Evolutionary conservation across 1,140 invertebrate genomes (phyloP).

Genomic region (Aphis gossypii): DNA sequence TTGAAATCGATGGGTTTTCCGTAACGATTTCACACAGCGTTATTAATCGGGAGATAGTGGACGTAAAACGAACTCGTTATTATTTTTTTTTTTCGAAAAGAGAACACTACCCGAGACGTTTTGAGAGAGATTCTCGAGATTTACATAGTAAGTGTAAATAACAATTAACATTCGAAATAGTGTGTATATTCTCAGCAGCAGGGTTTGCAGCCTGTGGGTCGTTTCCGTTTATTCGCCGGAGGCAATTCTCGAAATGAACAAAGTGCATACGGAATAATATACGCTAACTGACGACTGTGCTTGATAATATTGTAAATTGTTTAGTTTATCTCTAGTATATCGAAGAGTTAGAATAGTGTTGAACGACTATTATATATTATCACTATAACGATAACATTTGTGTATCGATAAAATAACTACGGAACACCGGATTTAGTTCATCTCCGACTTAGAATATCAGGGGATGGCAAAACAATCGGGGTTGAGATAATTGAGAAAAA

Average conservation of each 20-base stretch:
- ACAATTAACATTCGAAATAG: conserved; percentile 21
- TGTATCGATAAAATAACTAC: not conserved
- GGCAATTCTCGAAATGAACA: not conserved
- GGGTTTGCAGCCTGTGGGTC: not conserved
- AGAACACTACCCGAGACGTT: not conserved
- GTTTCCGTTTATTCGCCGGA: not conserved
- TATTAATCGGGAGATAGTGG: not conserved
- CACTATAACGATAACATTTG: not conserved
- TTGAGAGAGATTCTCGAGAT: not conserved
- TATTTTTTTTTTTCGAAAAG: not conserved
- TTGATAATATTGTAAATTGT: not conserved
- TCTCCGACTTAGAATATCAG: not conserved
- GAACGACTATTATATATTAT: not conserved
- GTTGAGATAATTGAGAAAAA: not conserved
- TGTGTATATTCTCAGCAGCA: not conserved
- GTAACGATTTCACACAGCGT: not conserved
- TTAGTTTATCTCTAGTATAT: conserved; percentile 9
- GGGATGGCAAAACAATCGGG: not conserved
- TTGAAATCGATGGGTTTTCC: not conserved
- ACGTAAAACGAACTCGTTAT: not conserved
- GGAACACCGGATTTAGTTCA: not conserved
- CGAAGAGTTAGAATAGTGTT: not conserved
- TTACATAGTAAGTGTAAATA: conserved; percentile 33
- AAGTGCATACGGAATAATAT: not conserved
- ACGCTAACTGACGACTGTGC: not conserved